Percentiles rank a stretch among this genome's conserved stretches.
phyloP scores from a whole-genome alignment of 2,113 vertebrate species.

The Macquaria australasica region DNA sequence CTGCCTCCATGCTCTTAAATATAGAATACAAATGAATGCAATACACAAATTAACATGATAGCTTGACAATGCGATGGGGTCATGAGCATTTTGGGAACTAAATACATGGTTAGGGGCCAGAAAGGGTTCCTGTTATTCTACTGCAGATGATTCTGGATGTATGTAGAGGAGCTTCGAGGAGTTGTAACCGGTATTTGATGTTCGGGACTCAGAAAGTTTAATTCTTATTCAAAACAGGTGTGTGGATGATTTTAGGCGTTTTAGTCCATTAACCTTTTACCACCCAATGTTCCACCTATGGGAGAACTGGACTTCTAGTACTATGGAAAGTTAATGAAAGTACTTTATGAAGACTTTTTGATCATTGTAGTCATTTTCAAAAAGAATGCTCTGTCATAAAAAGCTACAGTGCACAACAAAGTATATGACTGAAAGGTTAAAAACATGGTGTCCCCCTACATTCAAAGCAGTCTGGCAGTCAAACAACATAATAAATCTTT shows the following conservation, averaged over 20 bases:
- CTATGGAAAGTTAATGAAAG: background rate
- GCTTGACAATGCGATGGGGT: slow-evolving; percentile 31
- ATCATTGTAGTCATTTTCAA: background rate
- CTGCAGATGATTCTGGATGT: slow-evolving; percentile 5
- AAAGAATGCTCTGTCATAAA: background rate
- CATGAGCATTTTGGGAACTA: slow-evolving; percentile 16
- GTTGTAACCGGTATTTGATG: background rate
- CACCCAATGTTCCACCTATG: background rate
- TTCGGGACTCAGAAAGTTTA: background rate
- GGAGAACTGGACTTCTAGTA: background rate
- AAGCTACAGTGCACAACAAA: background rate
- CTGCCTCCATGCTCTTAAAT: slow-evolving; percentile 57
- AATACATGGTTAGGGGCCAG: background rate
- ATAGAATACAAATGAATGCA: slow-evolving; percentile 44
- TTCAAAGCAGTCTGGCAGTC: too few relatives aligned
- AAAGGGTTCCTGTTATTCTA: slow-evolving; percentile 11
- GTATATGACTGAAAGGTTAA: too few relatives aligned
- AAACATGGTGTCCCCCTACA: too few relatives aligned
- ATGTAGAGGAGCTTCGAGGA: background rate
- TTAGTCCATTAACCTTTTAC: slow-evolving; percentile 1
- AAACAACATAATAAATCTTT: too few relatives aligned
- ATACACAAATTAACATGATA: slow-evolving; percentile 54
- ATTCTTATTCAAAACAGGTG: background rate
- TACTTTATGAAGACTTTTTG: background rate
- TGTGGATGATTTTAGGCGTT: background rate